Evolutionary conservation across 1,140 invertebrate species (phyloP).

Genomic region (Caenorhabditis elegans): DNA sequence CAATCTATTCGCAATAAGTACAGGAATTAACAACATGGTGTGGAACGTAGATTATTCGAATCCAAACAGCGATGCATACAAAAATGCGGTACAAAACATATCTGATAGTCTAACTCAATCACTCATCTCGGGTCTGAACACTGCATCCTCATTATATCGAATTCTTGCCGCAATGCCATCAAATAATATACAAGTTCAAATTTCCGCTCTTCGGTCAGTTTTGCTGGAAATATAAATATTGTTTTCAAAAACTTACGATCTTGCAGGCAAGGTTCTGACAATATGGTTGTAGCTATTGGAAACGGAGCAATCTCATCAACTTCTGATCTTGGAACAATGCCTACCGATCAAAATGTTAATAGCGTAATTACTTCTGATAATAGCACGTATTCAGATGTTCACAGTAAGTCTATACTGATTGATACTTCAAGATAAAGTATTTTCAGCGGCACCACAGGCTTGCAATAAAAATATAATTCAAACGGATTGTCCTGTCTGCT

Average conservation of each 20-base stretch:
- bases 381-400: neutral
- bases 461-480: neutral
- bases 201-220: neutral
- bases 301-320: neutral
- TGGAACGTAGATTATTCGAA: neutral
- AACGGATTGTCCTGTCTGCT: too few relatives aligned
- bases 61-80: neutral
- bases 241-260: too few relatives aligned
- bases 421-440: too few relatives aligned
- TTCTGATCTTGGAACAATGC: neutral
- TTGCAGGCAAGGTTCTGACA: neutral
- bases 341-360: neutral
- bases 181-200: neutral
- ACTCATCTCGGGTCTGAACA: neutral
- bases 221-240: too few relatives aligned
- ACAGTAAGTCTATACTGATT: neutral
- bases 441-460: neutral
- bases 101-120: neutral
- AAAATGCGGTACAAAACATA: neutral
- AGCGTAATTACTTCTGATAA: neutral
- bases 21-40: neutral
- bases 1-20: neutral
- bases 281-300: neutral
- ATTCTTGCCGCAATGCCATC: neutral
- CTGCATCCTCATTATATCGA: neutral